These are phyloP conservation scores for Atopsyche davidsoni DNA, from an alignment of 1,140 invertebrate species.

Conservation along the genomic window DNA sequence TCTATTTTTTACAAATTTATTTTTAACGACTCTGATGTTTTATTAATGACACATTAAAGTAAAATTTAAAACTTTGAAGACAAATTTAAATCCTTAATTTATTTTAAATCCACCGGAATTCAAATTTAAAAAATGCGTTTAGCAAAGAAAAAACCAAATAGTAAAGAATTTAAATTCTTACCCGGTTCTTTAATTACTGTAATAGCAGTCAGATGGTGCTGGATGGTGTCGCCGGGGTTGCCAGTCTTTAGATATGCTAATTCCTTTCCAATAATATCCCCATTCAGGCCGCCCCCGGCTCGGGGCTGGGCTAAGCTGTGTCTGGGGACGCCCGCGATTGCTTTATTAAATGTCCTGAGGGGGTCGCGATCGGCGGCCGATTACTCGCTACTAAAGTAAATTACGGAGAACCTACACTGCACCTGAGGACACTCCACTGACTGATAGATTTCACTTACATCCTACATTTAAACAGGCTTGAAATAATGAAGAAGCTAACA, in stretches of 20 bases:
- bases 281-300: constrained; percentile 17
- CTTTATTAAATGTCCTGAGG: constrained; percentile 25
- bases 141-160: no score
- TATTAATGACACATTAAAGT: no score
- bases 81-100: no score
- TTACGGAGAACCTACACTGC: constrained; percentile 7
- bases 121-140: no score
- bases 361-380: constrained; percentile 13
- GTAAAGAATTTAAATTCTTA: constrained; percentile 28
- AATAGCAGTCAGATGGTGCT: constrained; percentile 22
- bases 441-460: no score
- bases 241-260: constrained; percentile 30
- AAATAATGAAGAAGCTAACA: no score
- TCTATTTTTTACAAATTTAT: no score
- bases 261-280: constrained; percentile 28
- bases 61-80: no score
- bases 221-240: constrained; percentile 17
- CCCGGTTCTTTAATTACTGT: constrained; percentile 28
- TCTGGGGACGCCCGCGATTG: constrained; percentile 17
- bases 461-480: no score
- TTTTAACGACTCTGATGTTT: no score
- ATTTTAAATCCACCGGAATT: no score
- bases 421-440: no score
- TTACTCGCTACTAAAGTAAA: constrained; percentile 11
- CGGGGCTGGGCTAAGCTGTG: constrained; percentile 16